Percentiles rank a stretch among this genome's conserved stretches.
Evolutionary conservation across 2,797 vertebrate genomes (phyloP).

Genomic region (Tadarida brasiliensis): DNA sequence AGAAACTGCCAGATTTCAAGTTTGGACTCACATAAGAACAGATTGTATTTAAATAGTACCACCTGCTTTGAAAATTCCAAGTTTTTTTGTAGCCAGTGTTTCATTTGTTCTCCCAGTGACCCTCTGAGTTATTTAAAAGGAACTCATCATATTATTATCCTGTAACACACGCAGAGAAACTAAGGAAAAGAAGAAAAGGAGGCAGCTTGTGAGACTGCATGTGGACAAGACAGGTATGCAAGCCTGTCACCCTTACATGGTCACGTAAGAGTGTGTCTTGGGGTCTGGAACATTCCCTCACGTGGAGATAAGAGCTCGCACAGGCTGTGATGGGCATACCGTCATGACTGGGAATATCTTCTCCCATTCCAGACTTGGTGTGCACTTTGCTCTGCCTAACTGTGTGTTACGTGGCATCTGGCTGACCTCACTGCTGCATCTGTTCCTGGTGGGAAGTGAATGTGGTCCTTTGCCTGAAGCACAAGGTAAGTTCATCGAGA

Average conservation of each 20-base stretch:
- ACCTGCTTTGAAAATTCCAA: background rate
- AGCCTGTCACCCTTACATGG: background rate
- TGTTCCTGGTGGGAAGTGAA: background rate
- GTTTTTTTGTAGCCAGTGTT: background rate
- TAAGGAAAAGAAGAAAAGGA: background rate
- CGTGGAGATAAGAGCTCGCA: background rate
- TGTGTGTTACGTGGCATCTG: background rate
- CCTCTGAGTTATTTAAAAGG: background rate
- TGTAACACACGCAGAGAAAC: background rate
- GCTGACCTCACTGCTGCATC: accelerated
- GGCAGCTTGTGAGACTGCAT: background rate
- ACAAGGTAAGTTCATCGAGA: background rate
- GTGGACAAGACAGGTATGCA: background rate
- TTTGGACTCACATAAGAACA: background rate
- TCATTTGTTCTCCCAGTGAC: background rate
- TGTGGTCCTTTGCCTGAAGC: background rate
- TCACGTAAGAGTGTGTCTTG: background rate
- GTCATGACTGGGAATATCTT: background rate
- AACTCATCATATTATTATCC: background rate
- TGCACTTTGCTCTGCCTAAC: background rate
- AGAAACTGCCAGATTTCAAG: constrained; percentile 2
- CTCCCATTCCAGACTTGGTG: background rate
- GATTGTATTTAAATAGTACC: background rate
- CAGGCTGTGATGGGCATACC: accelerated
- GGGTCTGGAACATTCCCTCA: background rate